Evolutionary conservation across 2,888 invertebrate genomes (phyloP).

Genomic region (Temnothorax rugatulus): DNA sequence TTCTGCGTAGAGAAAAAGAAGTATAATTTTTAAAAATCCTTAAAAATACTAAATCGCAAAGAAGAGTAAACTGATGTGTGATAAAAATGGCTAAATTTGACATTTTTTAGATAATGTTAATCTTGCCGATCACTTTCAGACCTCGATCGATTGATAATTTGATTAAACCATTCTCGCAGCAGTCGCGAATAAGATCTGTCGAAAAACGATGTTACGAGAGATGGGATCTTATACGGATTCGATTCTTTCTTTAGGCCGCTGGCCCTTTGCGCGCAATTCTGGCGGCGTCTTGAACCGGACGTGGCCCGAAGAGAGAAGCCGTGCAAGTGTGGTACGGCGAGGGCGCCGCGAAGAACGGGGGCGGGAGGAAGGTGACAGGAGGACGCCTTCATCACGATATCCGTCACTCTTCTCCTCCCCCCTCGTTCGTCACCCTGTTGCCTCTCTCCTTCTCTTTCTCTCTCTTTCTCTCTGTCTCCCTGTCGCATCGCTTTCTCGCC

Average conservation of each 20-base stretch:
- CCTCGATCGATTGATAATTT: neutral
- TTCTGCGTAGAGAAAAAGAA: neutral
- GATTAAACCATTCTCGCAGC: constrained; percentile 18
- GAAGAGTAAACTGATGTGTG: neutral
- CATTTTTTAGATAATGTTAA: constrained; percentile 6
- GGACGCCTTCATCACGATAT: constrained; percentile 85
- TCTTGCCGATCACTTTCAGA: neutral
- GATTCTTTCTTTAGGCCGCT: constrained; percentile 65
- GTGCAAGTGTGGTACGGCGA: constrained; percentile 70
- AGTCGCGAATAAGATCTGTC: constrained; percentile 14
- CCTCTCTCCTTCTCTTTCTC: constrained; percentile 62
- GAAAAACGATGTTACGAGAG: constrained; percentile 31
- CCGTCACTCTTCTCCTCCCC: constrained; percentile 82
- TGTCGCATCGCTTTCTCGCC: constrained; percentile 63
- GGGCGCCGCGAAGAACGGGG: constrained; percentile 60
- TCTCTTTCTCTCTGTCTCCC: constrained; percentile 76
- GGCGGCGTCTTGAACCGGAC: constrained; percentile 77
- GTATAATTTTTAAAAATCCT: too few relatives aligned
- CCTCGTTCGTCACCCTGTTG: constrained; percentile 63
- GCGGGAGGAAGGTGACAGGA: constrained; percentile 80
- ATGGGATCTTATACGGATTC: constrained; percentile 49
- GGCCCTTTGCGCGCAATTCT: constrained; percentile 69
- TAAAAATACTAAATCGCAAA: neutral
- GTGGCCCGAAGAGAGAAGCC: constrained; percentile 73
- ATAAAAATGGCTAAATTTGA: neutral